Conservation (phyloP, 2,113 vertebrate genomes). For the Percina caprodes region DNA sequence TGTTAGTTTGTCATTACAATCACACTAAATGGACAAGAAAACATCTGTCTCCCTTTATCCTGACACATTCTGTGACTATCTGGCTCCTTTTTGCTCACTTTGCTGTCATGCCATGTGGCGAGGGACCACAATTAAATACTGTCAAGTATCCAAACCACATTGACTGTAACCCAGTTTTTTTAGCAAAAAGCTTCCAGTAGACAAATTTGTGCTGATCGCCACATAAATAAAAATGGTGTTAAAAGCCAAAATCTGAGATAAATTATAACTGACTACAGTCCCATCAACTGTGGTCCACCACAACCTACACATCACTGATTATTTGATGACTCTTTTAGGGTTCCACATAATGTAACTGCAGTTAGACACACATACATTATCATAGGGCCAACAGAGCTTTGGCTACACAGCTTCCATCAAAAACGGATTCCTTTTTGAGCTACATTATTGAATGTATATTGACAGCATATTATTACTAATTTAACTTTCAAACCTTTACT, state of each 20-base stretch:
- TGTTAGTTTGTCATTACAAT: not conserved
- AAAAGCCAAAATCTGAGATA: slow-evolving; percentile 27
- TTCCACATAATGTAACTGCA: slow-evolving; percentile 11
- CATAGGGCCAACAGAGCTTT: not conserved
- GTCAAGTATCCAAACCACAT: slow-evolving; percentile 34
- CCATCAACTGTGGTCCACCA: slow-evolving; percentile 40
- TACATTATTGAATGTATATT: not conserved
- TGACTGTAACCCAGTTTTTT: not conserved
- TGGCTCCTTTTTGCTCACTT: not conserved
- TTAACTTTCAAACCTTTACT: not conserved
- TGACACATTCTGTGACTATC: slow-evolving; percentile 12
- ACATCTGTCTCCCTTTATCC: slow-evolving; percentile 23
- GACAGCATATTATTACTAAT: slow-evolving; percentile 13
- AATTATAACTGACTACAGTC: slow-evolving; percentile 36
- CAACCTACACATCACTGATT: slow-evolving; percentile 25
- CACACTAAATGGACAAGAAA: not conserved
- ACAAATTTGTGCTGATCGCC: not conserved
- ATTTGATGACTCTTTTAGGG: slow-evolving; percentile 27
- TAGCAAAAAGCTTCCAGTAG: not conserved
- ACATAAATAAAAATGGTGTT: slow-evolving; percentile 13
- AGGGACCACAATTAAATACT: not conserved
- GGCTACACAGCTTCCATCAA: slow-evolving; percentile 10
- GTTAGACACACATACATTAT: slow-evolving; percentile 10
- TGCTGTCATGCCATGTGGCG: slow-evolving; percentile 32
- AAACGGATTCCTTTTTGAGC: not conserved